Percentiles rank a stretch among this genome's conserved stretches.
Evolutionary conservation across 2,888 invertebrate species (phyloP).

Genomic region (Muscina levida): DNA sequence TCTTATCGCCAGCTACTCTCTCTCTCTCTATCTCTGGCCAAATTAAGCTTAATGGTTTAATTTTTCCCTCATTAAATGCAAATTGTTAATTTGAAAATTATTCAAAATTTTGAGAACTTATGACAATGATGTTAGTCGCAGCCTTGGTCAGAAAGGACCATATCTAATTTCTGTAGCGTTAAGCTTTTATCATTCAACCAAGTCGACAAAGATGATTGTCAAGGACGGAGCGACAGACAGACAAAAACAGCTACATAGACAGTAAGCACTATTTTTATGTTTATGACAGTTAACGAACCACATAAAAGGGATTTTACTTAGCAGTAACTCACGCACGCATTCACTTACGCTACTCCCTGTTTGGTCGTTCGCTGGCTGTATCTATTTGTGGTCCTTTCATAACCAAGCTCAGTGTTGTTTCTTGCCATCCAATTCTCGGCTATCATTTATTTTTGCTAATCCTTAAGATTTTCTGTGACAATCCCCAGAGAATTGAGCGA

Average conservation of each 20-base stretch:
- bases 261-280: constrained; percentile 1
- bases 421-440: constrained; percentile 4
- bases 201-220: constrained; percentile 4
- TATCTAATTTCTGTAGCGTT: not conserved
- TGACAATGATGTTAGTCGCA: not conserved
- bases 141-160: not conserved
- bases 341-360: not conserved
- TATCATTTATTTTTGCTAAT: constrained; percentile 22
- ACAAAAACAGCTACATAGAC: not conserved
- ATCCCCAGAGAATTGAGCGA: constrained; percentile 12
- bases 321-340: too few relatives aligned
- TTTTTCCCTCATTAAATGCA: constrained; percentile 11
- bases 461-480: constrained; percentile 18
- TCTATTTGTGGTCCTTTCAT: not conserved
- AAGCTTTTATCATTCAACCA: not conserved
- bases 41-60: not conserved
- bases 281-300: constrained; percentile 29
- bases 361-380: not conserved
- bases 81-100: constrained; percentile 29
- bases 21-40: not conserved
- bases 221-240: not conserved
- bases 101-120: constrained; percentile 5
- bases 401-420: not conserved
- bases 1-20: too few relatives aligned
- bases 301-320: not conserved